Conservation (phyloP, 2,797 vertebrate genomes). For the Ceryle rudis region DNA sequence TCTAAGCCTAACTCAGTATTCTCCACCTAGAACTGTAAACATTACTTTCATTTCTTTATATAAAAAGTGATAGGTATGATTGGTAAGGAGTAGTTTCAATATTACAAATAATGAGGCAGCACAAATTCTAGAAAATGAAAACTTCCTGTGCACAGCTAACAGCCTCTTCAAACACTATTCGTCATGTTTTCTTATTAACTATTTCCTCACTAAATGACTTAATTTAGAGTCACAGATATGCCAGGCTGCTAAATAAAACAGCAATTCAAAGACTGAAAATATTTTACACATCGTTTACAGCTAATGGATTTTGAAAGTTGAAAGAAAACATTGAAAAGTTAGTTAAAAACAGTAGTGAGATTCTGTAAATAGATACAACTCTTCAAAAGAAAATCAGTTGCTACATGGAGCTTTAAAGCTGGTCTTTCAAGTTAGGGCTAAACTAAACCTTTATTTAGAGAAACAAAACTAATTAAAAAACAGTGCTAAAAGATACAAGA, state of each 20-base stretch:
- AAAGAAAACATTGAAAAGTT: constrained; percentile 34
- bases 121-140: constrained; percentile 60
- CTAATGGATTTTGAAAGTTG: constrained; percentile 25
- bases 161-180: constrained; percentile 16
- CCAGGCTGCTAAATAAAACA: constrained; percentile 17
- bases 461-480: background rate
- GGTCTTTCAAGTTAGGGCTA: constrained; percentile 23
- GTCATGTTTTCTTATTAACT: constrained; percentile 56
- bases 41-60: background rate
- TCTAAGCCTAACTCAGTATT: background rate
- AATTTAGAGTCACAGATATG: constrained; percentile 36
- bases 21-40: background rate
- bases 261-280: constrained; percentile 14
- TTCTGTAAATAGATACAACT: constrained; percentile 21
- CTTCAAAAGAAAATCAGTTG: constrained; percentile 39
- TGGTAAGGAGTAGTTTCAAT: constrained; percentile 41
- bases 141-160: constrained; percentile 46
- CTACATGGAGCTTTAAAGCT: constrained; percentile 12
- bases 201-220: constrained; percentile 44
- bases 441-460: background rate
- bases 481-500: background rate
- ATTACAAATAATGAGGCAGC: constrained; percentile 68
- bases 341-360: constrained; percentile 28
- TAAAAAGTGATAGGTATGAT: background rate
- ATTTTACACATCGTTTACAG: constrained; percentile 42